Base-by-base conservation (phyloP, 1,140 invertebrate species). In the Bombus pascuorum region DNA sequence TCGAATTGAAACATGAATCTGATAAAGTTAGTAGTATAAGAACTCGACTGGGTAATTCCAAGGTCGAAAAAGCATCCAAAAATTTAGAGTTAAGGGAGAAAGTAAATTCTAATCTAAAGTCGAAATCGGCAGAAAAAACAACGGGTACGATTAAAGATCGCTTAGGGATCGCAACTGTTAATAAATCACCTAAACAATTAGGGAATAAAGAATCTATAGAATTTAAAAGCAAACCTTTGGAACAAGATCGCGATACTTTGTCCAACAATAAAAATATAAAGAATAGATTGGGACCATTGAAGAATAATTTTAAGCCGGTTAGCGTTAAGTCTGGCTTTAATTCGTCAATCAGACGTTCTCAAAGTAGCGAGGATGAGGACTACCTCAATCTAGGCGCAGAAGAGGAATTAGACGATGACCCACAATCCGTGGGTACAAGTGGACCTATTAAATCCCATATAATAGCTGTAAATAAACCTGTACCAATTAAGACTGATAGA, bases 231-330 rank as follows among this genome's bases (percentile, higher is more conserved):
- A 91, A 80, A 47, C 75, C 70, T 44, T 62, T 72, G 68, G 71
- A 84, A 10, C 68, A 79, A 57, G 89, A 83, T 75, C 91, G 93
- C 47, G 94, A 91, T 91, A 81, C 90, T 88, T 1, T 89, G 84
- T 86, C 90, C 89, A 91, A 93, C 91, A 94, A 93, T 91, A 92
- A 96, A 92, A 95, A 96, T 93, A 73, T 95, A 86, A 94, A 95
- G 92, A 89, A 95, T 89, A 83, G 96, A 93, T 81, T 95, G 47
- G 94, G 94, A 86, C 94, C 95, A 44, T 91, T 96, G 74, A 93
- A 93, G 74, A 95, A 92, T 59, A 92, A 94, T 90, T 95, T 91
- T 89, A 93, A 65, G 88, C 92, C 86, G 44, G 88, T 66, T 88
- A 91, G 18, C 53, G 77, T 82, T 76, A 90, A 74, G 87, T 28